Conservation (phyloP, 2,888 invertebrate genomes). For the Lepidocyrtinus sp. region DNA sequence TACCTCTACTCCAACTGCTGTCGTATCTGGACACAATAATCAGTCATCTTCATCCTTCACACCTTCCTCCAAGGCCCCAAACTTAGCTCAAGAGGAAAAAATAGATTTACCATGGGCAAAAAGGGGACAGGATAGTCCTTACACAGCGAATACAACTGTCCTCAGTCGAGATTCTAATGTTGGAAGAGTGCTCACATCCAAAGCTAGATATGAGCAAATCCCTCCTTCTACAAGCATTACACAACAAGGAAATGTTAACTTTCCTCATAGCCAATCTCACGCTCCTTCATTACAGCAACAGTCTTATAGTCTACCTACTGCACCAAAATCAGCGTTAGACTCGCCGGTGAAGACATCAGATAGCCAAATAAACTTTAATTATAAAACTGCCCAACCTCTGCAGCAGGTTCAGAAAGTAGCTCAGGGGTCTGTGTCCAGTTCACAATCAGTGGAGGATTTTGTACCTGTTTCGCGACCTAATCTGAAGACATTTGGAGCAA, state of each 20-base stretch:
- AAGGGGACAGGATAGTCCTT: constrained; percentile 49
- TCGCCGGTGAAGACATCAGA: constrained; percentile 17
- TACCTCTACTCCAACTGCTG: constrained; percentile 23
- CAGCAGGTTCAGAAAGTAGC: background rate
- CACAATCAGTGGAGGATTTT: constrained; percentile 49
- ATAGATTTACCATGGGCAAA: constrained; percentile 65
- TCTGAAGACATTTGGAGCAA: constrained; percentile 57
- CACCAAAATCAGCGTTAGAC: constrained; percentile 15
- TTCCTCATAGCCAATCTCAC: background rate
- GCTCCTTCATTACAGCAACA: constrained; percentile 32
- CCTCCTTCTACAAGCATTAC: constrained; percentile 2
- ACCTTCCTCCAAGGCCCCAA: constrained; percentile 26
- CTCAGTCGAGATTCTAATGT: constrained; percentile 35
- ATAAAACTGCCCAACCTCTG: background rate
- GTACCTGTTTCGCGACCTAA: constrained; percentile 56
- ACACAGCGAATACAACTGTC: too few species aligned
- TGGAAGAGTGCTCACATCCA: constrained; percentile 58
- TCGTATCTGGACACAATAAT: constrained; percentile 37
- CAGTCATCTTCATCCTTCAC: constrained; percentile 40
- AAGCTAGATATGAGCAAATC: constrained; percentile 63
- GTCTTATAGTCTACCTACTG: background rate
- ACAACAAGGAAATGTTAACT: background rate
- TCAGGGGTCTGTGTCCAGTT: constrained; percentile 19
- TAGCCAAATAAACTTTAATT: too few species aligned
- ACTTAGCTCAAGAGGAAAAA: constrained; percentile 54